Evolutionary conservation across 2,113 vertebrate species (phyloP).

Genomic region (Barnardius zonarius): DNA sequence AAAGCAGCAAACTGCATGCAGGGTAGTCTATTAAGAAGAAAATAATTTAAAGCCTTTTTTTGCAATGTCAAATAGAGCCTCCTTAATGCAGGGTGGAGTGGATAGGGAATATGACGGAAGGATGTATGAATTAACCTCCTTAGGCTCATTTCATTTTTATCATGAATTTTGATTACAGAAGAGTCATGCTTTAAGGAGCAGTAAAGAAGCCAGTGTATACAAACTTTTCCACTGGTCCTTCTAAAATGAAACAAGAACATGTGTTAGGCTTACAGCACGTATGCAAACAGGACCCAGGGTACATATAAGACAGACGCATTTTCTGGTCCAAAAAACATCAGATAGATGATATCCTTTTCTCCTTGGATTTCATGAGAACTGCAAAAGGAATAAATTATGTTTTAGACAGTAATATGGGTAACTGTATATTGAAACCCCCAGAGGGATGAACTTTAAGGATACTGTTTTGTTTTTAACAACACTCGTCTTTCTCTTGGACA

Average conservation of each 20-base stretch:
- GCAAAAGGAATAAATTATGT: background rate
- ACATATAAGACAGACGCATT: background rate
- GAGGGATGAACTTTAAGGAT: background rate
- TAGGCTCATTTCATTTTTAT: background rate
- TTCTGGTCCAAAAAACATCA: background rate
- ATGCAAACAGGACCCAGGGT: background rate
- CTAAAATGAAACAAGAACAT: conserved; percentile 59
- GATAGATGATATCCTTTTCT: background rate
- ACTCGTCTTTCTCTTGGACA: background rate
- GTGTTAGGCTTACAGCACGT: conserved; percentile 43
- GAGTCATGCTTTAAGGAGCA: conserved; percentile 6
- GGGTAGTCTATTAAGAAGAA: background rate
- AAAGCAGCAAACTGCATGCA: background rate
- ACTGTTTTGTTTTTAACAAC: background rate
- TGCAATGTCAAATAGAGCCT: background rate
- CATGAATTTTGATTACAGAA: conserved; percentile 18
- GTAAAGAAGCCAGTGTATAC: conserved; percentile 12
- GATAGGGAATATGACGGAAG: background rate
- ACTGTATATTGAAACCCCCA: background rate
- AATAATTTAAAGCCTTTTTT: background rate
- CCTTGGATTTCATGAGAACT: background rate
- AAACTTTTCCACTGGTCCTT: conserved; percentile 38
- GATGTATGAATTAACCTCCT: conserved; percentile 10
- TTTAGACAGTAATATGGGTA: background rate
- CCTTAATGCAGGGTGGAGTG: background rate